phyloP scores from a whole-genome alignment of 2,888 invertebrate species.

The Capitulum mitella region DNA sequence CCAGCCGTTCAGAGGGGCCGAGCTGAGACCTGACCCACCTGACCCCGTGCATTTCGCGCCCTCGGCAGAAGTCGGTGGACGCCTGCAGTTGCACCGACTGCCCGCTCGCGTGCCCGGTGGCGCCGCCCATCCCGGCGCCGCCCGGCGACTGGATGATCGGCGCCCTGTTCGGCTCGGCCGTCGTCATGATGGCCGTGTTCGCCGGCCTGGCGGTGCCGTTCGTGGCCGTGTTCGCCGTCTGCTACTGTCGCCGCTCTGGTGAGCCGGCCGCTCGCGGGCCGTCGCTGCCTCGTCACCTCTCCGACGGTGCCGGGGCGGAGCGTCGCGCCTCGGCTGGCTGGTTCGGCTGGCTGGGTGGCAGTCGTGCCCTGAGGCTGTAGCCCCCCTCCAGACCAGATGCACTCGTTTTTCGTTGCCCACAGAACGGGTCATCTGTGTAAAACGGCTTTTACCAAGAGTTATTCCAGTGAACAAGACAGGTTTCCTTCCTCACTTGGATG shows the following conservation, averaged over 20 bases:
- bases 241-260: neutral
- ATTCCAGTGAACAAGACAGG: no score
- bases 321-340: no score
- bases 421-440: no score
- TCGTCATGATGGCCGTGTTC: constrained; percentile 28
- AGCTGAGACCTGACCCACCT: no score
- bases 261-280: neutral
- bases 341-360: no score
- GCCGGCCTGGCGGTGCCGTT: constrained; percentile 6
- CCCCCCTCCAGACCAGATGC: no score
- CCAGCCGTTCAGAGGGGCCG: no score
- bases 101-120: constrained; percentile 28
- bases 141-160: constrained; percentile 55
- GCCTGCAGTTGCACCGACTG: constrained; percentile 35
- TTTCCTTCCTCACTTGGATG: no score
- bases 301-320: no score
- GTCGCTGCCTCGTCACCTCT: neutral
- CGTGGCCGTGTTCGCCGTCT: neutral
- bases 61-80: neutral
- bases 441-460: no score
- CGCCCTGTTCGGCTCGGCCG: constrained; percentile 18
- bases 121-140: constrained; percentile 50
- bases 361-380: no score
- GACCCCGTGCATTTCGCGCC: neutral
- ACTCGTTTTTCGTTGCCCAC: no score